These are phyloP conservation scores for Myotis findleyi DNA, from an alignment of 2,797 vertebrate species.

Conservation along the genomic window DNA sequence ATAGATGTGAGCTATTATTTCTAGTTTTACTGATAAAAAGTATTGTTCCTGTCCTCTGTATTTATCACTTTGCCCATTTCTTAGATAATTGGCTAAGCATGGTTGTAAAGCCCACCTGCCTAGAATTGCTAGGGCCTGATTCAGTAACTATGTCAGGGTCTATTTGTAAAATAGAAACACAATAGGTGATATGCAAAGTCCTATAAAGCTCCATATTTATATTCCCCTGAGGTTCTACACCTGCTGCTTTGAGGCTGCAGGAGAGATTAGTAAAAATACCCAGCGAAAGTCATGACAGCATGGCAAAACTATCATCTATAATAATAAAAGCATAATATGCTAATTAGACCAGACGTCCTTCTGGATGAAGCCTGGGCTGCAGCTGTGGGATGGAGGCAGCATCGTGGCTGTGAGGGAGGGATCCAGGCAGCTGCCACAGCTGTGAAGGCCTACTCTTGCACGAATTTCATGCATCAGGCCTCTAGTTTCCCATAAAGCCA, in stretches of 20 bases:
- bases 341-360: too few relatives aligned
- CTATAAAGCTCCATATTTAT: not conserved
- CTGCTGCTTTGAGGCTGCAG: not conserved
- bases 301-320: not conserved
- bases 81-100: not conserved
- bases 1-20: not conserved
- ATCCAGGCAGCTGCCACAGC: too few relatives aligned
- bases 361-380: too few relatives aligned
- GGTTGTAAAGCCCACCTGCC: not conserved
- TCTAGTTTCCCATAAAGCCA: not conserved
- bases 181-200: not conserved
- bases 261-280: not conserved
- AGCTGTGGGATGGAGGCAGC: too few relatives aligned
- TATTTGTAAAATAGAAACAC: not conserved
- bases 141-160: not conserved
- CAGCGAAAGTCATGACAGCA: not conserved
- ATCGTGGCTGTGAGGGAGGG: too few relatives aligned
- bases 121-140: not conserved
- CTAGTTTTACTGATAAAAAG: not conserved
- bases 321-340: too few relatives aligned
- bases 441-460: too few relatives aligned
- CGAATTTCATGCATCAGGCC: too few relatives aligned
- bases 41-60: not conserved
- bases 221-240: not conserved
- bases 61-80: not conserved